Conservation (phyloP, 2,113 vertebrate species). For the Montifringilla adamsi region DNA sequence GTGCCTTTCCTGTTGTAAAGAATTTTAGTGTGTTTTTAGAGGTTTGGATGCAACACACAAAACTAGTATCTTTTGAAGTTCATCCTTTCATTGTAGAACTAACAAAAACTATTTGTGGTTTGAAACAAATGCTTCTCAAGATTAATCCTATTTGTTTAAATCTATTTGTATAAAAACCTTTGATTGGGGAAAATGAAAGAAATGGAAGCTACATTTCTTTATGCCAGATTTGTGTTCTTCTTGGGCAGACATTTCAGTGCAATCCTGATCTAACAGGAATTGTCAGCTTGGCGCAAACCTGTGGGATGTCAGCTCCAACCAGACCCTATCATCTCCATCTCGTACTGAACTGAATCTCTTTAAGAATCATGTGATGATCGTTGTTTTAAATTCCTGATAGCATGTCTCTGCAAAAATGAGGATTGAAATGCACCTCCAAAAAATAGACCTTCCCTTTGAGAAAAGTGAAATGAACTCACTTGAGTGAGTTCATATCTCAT, state of each 20-base stretch:
- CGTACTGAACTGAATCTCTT: background rate
- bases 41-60: background rate
- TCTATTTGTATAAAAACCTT: background rate
- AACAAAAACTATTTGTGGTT: background rate
- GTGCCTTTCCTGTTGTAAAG: background rate
- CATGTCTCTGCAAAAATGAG: background rate
- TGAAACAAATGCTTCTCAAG: background rate
- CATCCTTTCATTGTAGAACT: background rate
- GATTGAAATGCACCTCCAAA: background rate
- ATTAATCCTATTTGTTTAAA: conserved; percentile 23
- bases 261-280: background rate
- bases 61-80: background rate
- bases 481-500: too few relatives aligned
- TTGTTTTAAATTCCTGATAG: background rate
- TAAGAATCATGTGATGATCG: background rate
- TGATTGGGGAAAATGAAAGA: background rate
- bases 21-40: background rate
- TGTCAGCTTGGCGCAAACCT: conserved; percentile 22
- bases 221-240: background rate
- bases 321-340: background rate
- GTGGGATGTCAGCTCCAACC: background rate
- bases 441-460: conserved; percentile 1
- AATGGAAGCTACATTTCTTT: background rate
- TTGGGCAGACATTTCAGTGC: background rate
- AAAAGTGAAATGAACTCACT: background rate